These are phyloP conservation scores for Thaleichthys pacificus DNA, from an alignment of 2,797 vertebrate species.

Conservation along the genomic window DNA sequence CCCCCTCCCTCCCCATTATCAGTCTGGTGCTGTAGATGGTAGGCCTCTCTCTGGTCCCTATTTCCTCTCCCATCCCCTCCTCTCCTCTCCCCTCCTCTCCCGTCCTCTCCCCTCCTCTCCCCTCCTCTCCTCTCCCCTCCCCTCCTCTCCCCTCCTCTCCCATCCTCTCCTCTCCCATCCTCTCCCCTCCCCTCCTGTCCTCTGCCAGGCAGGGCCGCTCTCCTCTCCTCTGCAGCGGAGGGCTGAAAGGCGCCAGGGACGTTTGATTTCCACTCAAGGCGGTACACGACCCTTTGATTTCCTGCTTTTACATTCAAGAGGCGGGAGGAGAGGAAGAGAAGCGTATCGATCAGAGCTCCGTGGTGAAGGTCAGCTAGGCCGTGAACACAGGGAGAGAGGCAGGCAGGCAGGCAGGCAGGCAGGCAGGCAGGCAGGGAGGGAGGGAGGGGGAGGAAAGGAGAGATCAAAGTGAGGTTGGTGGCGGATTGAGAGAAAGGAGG, in stretches of 20 bases:
- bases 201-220: slow-evolving; percentile 47
- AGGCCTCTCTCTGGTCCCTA: slow-evolving; percentile 49
- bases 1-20: slow-evolving; percentile 44
- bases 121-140: not conserved
- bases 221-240: slow-evolving; percentile 52
- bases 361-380: slow-evolving; percentile 86
- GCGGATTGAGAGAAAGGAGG: slow-evolving; percentile 53
- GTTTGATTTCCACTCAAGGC: slow-evolving; percentile 98
- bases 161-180: slow-evolving; percentile 68
- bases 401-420: slow-evolving; percentile 56
- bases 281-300: slow-evolving; percentile 95
- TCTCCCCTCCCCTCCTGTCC: slow-evolving; percentile 66
- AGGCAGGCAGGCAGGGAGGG: slow-evolving; percentile 53
- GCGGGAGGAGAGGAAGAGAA: slow-evolving; percentile 83
- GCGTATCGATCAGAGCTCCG: slow-evolving; percentile 85
- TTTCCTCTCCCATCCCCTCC: slow-evolving; percentile 67
- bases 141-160: slow-evolving; percentile 53
- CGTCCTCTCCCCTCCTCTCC: slow-evolving; percentile 66
- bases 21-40: too few relatives aligned
- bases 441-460: slow-evolving; percentile 41
- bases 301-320: slow-evolving; percentile 84
- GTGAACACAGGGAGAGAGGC: slow-evolving; percentile 40
- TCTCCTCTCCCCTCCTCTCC: slow-evolving; percentile 56
- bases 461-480: slow-evolving; percentile 11
- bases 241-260: slow-evolving; percentile 82